These are phyloP conservation scores for Allobates femoralis DNA, from an alignment of 2,797 vertebrate species.

Conservation along the genomic window DNA sequence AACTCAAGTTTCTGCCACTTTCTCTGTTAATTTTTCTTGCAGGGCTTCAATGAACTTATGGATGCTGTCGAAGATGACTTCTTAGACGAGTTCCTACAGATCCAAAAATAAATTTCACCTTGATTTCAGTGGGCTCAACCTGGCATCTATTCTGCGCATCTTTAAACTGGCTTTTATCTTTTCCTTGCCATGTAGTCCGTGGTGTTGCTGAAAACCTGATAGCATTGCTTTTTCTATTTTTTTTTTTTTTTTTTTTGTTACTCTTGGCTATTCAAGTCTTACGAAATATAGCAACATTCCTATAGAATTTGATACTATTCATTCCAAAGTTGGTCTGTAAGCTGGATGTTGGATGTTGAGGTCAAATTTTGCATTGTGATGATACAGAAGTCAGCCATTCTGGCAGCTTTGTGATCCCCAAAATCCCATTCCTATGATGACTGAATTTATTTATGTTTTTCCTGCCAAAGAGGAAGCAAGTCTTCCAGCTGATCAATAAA, in stretches of 20 bases:
- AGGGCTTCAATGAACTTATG: constrained; percentile 91
- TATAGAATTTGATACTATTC: constrained; percentile 54
- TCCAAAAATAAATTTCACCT: constrained; percentile 77
- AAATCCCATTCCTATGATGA: neutral
- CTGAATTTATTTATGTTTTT: constrained; percentile 47
- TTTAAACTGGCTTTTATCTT: constrained; percentile 37
- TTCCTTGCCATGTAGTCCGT: neutral
- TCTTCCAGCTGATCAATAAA: constrained; percentile 61
- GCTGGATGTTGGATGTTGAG: constrained; percentile 62
- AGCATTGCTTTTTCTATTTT: constrained; percentile 15
- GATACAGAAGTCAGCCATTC: constrained; percentile 27
- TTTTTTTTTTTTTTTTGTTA: constrained; percentile 4
- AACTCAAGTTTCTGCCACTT: neutral
- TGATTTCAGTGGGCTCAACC: neutral
- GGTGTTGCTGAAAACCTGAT: neutral
- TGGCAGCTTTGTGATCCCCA: constrained; percentile 49
- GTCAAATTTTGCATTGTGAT: constrained; percentile 20
- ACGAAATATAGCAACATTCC: constrained; percentile 62
- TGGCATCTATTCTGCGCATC: constrained; percentile 17
- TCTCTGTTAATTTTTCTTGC: constrained; percentile 44
- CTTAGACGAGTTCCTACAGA: constrained; percentile 91
- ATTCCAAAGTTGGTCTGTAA: constrained; percentile 63
- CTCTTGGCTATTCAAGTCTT: constrained; percentile 39
- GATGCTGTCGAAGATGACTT: constrained; percentile 90
- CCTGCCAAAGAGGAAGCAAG: constrained; percentile 63